Conservation (phyloP, 2,113 vertebrate genomes). For the Todiramphus chloris region DNA sequence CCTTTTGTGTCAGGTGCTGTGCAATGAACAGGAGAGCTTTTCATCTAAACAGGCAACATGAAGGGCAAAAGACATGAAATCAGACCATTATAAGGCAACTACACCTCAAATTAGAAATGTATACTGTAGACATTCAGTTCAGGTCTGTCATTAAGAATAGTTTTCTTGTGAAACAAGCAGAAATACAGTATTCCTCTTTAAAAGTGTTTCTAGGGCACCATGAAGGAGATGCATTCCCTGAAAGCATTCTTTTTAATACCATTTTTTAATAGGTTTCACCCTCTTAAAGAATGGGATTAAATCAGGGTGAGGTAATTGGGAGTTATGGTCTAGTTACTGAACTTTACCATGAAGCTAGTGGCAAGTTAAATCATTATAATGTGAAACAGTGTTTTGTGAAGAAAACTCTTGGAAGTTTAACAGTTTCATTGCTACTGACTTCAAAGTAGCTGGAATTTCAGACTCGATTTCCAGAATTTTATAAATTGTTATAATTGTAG, state of each 20-base stretch:
- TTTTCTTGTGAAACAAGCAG: neutral
- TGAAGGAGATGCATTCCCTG: neutral
- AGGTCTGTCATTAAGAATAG: neutral
- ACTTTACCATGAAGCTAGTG: neutral
- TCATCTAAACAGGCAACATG: neutral
- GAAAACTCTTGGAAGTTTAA: constrained; percentile 44
- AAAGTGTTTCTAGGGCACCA: neutral
- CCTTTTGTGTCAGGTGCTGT: neutral
- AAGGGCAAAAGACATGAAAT: neutral
- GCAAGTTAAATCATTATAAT: constrained; percentile 33
- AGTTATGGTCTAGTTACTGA: constrained; percentile 9
- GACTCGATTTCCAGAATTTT: neutral
- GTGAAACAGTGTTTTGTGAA: neutral
- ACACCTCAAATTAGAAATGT: neutral
- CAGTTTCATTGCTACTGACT: neutral
- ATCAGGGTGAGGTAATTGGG: neutral
- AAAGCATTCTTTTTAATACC: neutral
- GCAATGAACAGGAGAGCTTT: neutral
- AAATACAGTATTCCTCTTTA: neutral
- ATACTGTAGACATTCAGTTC: neutral
- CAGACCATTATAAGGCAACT: neutral
- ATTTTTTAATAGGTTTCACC: neutral
- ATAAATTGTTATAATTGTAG: constrained; percentile 15
- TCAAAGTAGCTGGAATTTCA: constrained; percentile 31
- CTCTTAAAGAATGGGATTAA: constrained; percentile 6